Conservation (phyloP, 1,140 invertebrate genomes). For the Subanguina moxae region DNA sequence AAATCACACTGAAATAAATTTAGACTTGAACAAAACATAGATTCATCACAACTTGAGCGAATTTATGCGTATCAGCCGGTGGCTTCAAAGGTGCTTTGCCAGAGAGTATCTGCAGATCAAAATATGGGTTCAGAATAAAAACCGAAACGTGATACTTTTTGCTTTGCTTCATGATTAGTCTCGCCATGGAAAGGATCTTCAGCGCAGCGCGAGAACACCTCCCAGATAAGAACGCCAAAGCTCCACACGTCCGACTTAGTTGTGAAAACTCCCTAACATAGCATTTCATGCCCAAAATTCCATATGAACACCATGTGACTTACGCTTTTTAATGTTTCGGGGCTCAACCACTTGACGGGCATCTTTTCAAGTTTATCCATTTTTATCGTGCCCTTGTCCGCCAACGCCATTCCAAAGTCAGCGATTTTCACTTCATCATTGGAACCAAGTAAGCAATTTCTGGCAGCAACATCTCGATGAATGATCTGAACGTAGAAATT, state of each 20-base stretch:
- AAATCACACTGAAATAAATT: not conserved
- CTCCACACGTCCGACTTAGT: conserved; percentile 97
- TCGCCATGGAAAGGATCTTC: conserved; percentile 82
- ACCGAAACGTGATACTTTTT: conserved; percentile 73
- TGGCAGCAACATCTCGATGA: conserved; percentile 83
- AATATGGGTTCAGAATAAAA: not conserved
- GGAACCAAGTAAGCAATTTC: conserved; percentile 94
- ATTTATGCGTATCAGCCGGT: conserved; percentile 18
- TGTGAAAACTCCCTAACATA: conserved; percentile 62
- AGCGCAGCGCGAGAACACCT: conserved; percentile 66
- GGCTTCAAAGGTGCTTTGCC: conserved; percentile 20
- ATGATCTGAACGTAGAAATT: conserved; percentile 60
- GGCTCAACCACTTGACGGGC: conserved; percentile 38
- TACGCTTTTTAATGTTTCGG: conserved; percentile 3
- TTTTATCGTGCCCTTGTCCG: conserved; percentile 23
- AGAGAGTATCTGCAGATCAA: conserved; percentile 21
- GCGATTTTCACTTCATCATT: conserved; percentile 74
- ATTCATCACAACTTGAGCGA: conserved; percentile 20
- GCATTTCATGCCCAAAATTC: no score
- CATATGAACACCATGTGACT: not conserved
- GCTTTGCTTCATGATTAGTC: conserved; percentile 82
- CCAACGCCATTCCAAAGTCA: conserved; percentile 70
- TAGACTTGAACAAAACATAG: conserved; percentile 18
- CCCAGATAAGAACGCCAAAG: conserved; percentile 92
- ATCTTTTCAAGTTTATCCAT: conserved; percentile 36